Evolutionary conservation across 2,888 invertebrate species (phyloP).

Genomic region (Spodoptera picta): DNA sequence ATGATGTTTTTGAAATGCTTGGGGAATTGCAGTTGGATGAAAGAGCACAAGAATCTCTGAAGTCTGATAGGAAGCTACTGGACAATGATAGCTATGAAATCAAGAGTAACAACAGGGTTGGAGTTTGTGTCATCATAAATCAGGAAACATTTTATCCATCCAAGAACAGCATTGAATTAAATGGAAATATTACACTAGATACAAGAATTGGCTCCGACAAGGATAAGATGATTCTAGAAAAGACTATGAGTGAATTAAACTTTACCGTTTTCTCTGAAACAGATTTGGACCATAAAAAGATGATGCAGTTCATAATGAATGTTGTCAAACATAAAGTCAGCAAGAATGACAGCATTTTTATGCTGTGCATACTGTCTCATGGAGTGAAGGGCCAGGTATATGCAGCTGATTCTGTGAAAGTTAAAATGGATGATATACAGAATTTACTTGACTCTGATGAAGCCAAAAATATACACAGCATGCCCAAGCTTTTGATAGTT

Average conservation of each 20-base stretch:
- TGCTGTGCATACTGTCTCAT: conserved; percentile 83
- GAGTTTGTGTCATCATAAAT: conserved; percentile 82
- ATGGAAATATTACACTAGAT: conserved; percentile 55
- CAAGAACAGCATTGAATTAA: conserved; percentile 70
- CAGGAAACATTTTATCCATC: conserved; percentile 81
- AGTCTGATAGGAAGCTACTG: conserved; percentile 68
- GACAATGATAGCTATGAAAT: conserved; percentile 71
- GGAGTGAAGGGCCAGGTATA: conserved; percentile 80
- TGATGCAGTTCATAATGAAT: conserved; percentile 72
- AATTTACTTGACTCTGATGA: conserved; percentile 76
- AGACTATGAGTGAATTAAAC: conserved; percentile 75
- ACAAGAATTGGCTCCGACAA: conserved; percentile 73
- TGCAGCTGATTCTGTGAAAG: conserved; percentile 80
- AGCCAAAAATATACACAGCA: conserved; percentile 66
- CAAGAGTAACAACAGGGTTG: conserved; percentile 73
- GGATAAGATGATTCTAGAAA: conserved; percentile 71
- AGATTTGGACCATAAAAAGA: conserved; percentile 72
- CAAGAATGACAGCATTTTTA: conserved; percentile 77
- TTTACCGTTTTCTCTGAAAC: conserved; percentile 73
- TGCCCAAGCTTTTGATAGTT: conserved; percentile 80
- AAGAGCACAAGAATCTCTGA: conserved; percentile 55
- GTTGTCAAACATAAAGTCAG: conserved; percentile 67
- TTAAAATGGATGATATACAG: conserved; percentile 80
- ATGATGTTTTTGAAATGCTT: conserved; percentile 66
- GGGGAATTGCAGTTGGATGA: conserved; percentile 62